phyloP scores from a whole-genome alignment of 2,113 vertebrate species.

The Chloebia gouldiae region DNA sequence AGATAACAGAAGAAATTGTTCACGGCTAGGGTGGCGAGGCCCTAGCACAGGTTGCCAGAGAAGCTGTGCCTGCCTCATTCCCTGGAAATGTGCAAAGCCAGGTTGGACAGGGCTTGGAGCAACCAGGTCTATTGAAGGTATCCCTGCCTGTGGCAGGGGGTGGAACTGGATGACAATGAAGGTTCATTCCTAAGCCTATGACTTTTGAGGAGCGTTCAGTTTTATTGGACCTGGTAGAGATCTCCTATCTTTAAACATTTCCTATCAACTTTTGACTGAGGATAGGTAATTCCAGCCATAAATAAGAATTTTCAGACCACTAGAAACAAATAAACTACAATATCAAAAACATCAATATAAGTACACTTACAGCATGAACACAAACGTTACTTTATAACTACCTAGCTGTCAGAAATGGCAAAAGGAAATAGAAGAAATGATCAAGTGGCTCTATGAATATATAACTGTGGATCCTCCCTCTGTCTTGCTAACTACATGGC shows the following conservation, averaged over 20 bases:
- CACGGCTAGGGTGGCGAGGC: too few relatives aligned
- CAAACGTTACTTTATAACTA: fast-evolving
- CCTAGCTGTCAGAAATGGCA: not conserved
- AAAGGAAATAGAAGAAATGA: not conserved
- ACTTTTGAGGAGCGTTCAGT: not conserved
- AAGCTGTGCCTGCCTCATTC: not conserved
- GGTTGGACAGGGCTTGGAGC: not conserved
- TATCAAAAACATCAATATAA: not conserved
- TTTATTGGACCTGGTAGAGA: not conserved
- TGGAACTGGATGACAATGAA: not conserved
- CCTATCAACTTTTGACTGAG: not conserved
- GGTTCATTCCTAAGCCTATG: not conserved
- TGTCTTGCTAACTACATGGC: not conserved
- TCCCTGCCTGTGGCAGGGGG: not conserved
- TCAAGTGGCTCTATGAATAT: not conserved
- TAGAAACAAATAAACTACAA: not conserved
- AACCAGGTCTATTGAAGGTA: not conserved
- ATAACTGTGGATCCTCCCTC: not conserved
- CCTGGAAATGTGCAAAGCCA: not conserved
- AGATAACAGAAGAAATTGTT: not conserved
- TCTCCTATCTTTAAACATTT: not conserved
- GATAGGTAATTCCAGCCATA: not conserved
- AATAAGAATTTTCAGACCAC: not conserved
- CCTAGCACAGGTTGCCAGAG: not conserved
- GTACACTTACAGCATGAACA: not conserved